These are phyloP conservation scores for Acholoe squamosa DNA, from an alignment of 2,888 invertebrate genomes.

Conservation along the genomic window DNA sequence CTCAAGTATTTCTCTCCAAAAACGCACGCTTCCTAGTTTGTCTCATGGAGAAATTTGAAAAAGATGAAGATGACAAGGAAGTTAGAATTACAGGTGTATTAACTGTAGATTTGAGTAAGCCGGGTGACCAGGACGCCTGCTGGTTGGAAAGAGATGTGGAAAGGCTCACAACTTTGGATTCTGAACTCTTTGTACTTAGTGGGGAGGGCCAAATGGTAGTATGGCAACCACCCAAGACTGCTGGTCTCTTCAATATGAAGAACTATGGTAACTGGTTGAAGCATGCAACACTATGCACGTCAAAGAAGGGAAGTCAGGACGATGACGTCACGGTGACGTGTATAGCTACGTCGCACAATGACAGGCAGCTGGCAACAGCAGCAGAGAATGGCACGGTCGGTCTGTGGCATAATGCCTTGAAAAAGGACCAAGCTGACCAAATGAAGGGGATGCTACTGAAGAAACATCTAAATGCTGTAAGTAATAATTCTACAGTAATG, in stretches of 20 bases:
- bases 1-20: neutral
- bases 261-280: conserved; percentile 38
- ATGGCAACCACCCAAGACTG: conserved; percentile 35
- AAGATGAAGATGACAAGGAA: neutral
- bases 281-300: neutral
- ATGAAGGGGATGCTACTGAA: neutral
- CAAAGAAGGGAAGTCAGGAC: neutral
- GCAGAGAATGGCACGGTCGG: neutral
- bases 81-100: neutral
- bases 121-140: neutral
- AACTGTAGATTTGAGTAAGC: neutral
- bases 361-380: neutral
- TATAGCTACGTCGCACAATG: neutral
- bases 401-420: neutral
- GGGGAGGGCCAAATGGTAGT: neutral
- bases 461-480: conserved; percentile 30
- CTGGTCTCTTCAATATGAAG: conserved; percentile 26
- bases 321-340: neutral
- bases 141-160: conserved; percentile 13
- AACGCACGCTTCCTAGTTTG: neutral
- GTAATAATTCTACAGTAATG: no score
- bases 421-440: neutral
- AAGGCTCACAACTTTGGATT: neutral
- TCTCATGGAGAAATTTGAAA: neutral
- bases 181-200: neutral